These are phyloP conservation scores for Caenorhabditis tropicalis DNA, from an alignment of 1,140 invertebrate genomes.

Conservation along the genomic window DNA sequence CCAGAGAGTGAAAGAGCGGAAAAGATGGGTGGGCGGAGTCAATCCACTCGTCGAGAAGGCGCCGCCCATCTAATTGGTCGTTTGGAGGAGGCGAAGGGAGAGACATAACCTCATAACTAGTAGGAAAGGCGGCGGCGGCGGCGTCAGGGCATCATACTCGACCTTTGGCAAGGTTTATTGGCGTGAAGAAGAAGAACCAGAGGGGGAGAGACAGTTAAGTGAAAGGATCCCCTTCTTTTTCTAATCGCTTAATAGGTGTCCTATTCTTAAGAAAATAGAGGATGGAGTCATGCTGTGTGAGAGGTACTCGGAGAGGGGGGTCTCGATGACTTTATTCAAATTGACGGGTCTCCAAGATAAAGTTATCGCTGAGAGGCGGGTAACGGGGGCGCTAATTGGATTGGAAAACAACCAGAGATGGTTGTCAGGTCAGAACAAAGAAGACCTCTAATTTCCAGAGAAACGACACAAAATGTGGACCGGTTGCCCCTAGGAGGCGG, in stretches of 20 bases:
- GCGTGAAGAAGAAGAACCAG: not conserved
- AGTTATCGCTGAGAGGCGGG: not conserved
- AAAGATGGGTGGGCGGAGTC: too few species aligned
- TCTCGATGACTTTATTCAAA: conserved; percentile 4
- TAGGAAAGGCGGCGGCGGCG: not conserved
- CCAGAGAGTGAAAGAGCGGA: too few species aligned
- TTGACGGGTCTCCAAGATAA: not conserved
- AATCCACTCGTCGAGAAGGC: not conserved
- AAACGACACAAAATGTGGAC: not conserved
- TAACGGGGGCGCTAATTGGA: not conserved
- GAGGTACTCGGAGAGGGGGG: not conserved
- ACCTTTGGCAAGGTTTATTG: conserved; percentile 44
- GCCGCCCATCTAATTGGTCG: not conserved
- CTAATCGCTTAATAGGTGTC: conserved; percentile 12
- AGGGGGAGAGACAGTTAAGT: not conserved
- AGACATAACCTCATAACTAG: conserved; percentile 18
- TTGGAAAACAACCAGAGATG: not conserved
- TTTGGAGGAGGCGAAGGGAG: not conserved
- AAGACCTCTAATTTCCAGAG: not conserved
- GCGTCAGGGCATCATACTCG: not conserved
- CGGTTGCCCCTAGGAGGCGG: too few species aligned
- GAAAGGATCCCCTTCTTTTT: not conserved
- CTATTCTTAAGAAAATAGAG: not conserved
- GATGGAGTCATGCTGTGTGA: not conserved
- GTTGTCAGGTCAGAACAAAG: not conserved